These are phyloP conservation scores for Cotesia glomerata DNA, from an alignment of 1,140 invertebrate species.

Conservation along the genomic window DNA sequence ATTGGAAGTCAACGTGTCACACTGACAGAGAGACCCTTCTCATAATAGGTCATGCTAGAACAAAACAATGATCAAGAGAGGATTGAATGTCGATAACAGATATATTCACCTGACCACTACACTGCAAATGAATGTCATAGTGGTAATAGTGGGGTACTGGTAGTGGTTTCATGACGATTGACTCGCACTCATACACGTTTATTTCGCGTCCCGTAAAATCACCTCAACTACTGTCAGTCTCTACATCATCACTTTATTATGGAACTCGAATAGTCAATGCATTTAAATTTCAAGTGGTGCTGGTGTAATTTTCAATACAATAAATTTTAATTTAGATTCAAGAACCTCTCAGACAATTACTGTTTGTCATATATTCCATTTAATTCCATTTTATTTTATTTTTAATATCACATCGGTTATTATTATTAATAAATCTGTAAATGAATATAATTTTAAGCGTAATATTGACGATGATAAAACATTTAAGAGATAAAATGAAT, in stretches of 20 bases:
- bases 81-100: slow-evolving; percentile 15
- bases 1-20: slow-evolving; percentile 12
- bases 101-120: slow-evolving; percentile 14
- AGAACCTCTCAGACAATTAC: no score
- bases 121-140: no score
- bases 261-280: neutral
- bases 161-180: neutral
- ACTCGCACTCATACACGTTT: no score
- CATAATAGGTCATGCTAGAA: neutral
- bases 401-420: no score
- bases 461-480: neutral
- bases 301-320: no score
- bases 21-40: slow-evolving; percentile 5
- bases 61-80: slow-evolving; percentile 14
- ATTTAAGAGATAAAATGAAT: neutral
- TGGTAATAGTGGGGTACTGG: neutral
- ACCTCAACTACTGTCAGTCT: neutral
- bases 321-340: no score
- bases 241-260: neutral
- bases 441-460: neutral
- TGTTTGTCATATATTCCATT: no score
- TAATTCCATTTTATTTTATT: no score
- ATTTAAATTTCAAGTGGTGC: neutral
- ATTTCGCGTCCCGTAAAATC: neutral
- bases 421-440: no score